These are phyloP conservation scores for Pycnonotus jocosus DNA, from an alignment of 2,113 vertebrate genomes.

Conservation along the genomic window DNA sequence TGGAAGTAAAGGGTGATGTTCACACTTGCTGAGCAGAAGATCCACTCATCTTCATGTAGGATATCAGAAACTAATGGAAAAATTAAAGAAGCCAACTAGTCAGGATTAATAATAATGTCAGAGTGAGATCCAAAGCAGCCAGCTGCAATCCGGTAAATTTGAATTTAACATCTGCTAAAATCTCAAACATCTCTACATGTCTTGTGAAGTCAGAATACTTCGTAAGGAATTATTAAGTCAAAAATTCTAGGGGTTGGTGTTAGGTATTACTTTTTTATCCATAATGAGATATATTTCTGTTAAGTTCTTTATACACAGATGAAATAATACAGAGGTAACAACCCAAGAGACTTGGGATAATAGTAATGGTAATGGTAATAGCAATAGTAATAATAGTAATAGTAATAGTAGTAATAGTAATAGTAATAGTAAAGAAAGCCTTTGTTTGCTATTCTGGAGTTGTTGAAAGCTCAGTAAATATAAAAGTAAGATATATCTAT, in stretches of 20 bases:
- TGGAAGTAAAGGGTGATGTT: not conserved
- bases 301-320: not conserved
- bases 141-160: not conserved
- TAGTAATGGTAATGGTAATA: not conserved
- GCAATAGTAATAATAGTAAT: not conserved
- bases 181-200: not conserved
- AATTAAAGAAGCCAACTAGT: not conserved
- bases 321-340: not conserved
- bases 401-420: not conserved
- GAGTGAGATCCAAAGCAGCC: not conserved
- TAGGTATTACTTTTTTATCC: not conserved
- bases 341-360: not conserved
- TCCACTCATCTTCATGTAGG: not conserved
- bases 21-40: not conserved
- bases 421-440: not conserved
- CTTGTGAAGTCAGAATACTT: not conserved
- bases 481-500: constrained; percentile 27
- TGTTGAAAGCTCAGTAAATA: constrained; percentile 44
- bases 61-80: not conserved
- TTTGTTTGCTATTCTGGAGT: constrained; percentile 11
- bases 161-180: not conserved
- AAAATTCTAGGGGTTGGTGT: not conserved
- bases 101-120: not conserved
- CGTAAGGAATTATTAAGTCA: not conserved
- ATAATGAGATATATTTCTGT: not conserved